Percentiles rank a stretch among this genome's conserved stretches.
Evolutionary conservation across 1,140 invertebrate genomes (phyloP).

Genomic region (Campoletis sonorensis): DNA sequence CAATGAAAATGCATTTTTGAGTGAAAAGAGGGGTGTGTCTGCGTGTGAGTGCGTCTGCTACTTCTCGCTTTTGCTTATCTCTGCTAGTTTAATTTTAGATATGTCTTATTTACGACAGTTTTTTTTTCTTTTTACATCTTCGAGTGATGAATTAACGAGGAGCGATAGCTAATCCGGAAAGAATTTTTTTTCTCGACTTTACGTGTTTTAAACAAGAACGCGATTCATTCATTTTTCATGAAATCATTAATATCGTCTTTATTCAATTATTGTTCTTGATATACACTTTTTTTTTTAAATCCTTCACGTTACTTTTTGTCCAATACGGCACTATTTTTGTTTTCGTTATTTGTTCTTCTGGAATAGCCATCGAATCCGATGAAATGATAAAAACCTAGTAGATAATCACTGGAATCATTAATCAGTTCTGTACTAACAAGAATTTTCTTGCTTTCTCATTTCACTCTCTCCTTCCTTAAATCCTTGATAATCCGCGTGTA

Average conservation of each 20-base stretch:
- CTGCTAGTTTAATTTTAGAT: conserved; percentile 49
- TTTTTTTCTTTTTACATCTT: conserved; percentile 27
- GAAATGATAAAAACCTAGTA: conserved; percentile 38
- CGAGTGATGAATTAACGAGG: conserved; percentile 23
- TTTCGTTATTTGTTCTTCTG: conserved; percentile 43
- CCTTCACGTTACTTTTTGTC: conserved; percentile 7
- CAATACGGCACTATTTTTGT: conserved; percentile 17
- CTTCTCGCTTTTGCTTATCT: conserved; percentile 55
- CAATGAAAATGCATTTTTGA: conserved; percentile 45
- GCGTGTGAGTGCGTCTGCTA: conserved; percentile 49
- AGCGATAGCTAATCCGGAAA: conserved; percentile 41
- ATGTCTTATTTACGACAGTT: not conserved
- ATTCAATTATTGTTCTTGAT: not conserved
- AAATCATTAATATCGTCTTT: not conserved
- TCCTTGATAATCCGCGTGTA: conserved; percentile 55
- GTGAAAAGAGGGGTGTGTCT: conserved; percentile 57
- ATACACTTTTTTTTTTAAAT: not conserved
- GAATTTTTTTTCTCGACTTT: not conserved
- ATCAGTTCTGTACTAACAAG: conserved; percentile 65
- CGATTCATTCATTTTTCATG: not conserved
- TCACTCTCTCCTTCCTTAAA: conserved; percentile 51
- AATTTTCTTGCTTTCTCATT: conserved; percentile 61
- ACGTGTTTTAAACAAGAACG: not conserved
- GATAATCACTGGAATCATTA: conserved; percentile 55
- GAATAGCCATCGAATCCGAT: conserved; percentile 27